Conservation (phyloP, 35 echinoderm and acorn worm genomes). For the Nesometra sesokonis region DNA sequence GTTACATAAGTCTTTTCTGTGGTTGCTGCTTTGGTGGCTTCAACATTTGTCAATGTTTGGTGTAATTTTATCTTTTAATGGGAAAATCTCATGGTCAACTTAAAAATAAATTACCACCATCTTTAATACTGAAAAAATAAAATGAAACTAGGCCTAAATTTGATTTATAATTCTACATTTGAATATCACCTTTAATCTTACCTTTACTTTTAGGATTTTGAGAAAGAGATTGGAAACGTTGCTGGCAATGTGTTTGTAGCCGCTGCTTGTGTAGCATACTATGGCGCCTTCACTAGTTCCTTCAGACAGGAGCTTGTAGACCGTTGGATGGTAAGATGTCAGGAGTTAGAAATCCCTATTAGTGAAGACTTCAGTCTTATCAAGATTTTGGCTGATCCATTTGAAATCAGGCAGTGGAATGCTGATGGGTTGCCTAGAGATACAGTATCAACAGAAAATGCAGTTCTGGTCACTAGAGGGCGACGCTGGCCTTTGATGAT, state of each 20-base stretch:
- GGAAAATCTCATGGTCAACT: no score
- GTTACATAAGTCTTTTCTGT: no score
- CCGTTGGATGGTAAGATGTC: conserved; percentile 73
- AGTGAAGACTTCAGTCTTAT: conserved; percentile 81
- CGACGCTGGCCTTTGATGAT: conserved; percentile 95
- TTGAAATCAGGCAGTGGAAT: conserved; percentile 99
- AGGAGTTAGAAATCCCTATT: conserved; percentile 85
- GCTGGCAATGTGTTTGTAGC: conserved; percentile 97
- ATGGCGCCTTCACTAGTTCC: conserved; percentile 90
- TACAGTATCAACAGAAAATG: conserved; percentile 95
- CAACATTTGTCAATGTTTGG: no score
- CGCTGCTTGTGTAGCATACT: conserved; percentile 95
- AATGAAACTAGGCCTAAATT: no score
- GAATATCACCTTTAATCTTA: no score
- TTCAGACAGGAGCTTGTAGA: conserved; percentile 76
- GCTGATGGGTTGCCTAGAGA: conserved; percentile 89
- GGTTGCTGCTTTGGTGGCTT: no score
- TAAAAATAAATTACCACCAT: no score
- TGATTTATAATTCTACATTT: no score
- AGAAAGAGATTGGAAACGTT: conserved; percentile 73
- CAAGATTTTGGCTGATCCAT: conserved; percentile 81
- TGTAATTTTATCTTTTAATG: no score
- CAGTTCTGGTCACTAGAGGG: conserved; percentile 85
- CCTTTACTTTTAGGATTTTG: conserved; percentile 37
- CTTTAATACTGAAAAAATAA: no score